Conservation (phyloP, 2,888 invertebrate species). For the Lysandra coridon region DNA sequence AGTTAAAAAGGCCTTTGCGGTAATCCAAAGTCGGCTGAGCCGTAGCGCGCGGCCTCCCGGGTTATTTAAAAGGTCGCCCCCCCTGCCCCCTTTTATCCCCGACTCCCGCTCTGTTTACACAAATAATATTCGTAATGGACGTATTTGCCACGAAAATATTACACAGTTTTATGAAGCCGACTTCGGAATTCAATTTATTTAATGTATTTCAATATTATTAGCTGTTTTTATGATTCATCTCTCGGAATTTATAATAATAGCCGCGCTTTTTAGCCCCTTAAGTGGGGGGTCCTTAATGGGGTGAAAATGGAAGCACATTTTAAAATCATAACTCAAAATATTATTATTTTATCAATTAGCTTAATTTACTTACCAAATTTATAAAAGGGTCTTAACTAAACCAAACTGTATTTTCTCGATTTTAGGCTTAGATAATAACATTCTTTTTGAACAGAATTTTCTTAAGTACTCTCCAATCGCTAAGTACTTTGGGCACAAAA, state of each 20-base stretch:
- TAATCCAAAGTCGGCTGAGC: constrained; percentile 7
- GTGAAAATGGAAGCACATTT: background rate
- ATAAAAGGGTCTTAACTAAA: too few species aligned
- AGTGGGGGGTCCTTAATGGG: background rate
- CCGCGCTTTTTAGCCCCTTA: background rate
- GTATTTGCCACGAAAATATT: constrained; percentile 16
- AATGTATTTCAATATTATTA: background rate
- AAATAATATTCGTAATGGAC: constrained; percentile 18
- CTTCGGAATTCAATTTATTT: constrained; percentile 3
- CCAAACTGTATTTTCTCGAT: background rate
- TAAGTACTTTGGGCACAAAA: background rate
- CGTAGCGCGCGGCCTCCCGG: background rate
- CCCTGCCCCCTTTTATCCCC: background rate
- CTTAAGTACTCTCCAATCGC: background rate
- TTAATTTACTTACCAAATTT: background rate
- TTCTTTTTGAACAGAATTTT: background rate
- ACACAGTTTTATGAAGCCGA: constrained; percentile 15
- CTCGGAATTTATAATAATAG: background rate
- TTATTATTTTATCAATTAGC: background rate
- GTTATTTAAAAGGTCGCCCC: constrained; percentile 22
- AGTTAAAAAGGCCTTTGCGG: constrained; percentile 4
- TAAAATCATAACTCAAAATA: background rate
- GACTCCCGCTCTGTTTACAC: constrained; percentile 12
- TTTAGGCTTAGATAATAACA: background rate
- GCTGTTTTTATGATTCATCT: constrained; percentile 4